These are phyloP conservation scores for Tigriopus japonicus DNA, from an alignment of 1,140 invertebrate species.

Conservation along the genomic window DNA sequence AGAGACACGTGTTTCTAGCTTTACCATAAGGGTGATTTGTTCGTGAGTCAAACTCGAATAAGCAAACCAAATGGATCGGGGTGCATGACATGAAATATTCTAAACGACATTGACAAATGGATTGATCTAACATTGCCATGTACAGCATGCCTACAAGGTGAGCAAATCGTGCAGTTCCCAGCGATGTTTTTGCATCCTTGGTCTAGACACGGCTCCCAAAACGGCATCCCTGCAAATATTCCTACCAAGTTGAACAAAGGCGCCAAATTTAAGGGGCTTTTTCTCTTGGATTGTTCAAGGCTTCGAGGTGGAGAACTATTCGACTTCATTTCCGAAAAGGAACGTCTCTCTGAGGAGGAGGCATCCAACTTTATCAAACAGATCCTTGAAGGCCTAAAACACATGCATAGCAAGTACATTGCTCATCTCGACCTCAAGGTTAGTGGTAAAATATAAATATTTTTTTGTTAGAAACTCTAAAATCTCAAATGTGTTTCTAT, in stretches of 20 bases:
- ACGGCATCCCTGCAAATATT: not conserved
- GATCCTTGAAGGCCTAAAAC: constrained; percentile 31
- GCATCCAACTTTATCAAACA: constrained; percentile 34
- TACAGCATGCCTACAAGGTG: not conserved
- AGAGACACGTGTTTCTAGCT: no score
- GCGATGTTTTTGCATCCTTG: not conserved
- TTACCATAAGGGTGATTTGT: no score
- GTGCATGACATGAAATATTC: no score
- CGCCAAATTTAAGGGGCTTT: not conserved
- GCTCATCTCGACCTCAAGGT: constrained; percentile 34
- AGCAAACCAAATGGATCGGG: no score
- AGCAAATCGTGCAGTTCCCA: not conserved
- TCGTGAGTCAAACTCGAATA: no score
- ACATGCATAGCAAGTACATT: constrained; percentile 33
- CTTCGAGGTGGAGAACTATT: constrained; percentile 37
- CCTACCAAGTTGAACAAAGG: not conserved
- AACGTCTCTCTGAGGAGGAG: constrained; percentile 33
- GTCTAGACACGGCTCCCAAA: not conserved
- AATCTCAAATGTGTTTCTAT: constrained; percentile 17
- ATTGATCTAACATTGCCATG: no score
- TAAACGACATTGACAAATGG: no score
- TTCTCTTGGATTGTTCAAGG: constrained; percentile 21
- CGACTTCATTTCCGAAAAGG: constrained; percentile 34
- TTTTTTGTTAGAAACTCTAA: constrained; percentile 6
- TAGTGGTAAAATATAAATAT: constrained; percentile 7